A percentile compares a stretch with the other conserved stretches of the same genome.
These are phyloP conservation scores for Hypanus sabinus DNA, from an alignment of 2,113 vertebrate genomes.

Conservation along the genomic window DNA sequence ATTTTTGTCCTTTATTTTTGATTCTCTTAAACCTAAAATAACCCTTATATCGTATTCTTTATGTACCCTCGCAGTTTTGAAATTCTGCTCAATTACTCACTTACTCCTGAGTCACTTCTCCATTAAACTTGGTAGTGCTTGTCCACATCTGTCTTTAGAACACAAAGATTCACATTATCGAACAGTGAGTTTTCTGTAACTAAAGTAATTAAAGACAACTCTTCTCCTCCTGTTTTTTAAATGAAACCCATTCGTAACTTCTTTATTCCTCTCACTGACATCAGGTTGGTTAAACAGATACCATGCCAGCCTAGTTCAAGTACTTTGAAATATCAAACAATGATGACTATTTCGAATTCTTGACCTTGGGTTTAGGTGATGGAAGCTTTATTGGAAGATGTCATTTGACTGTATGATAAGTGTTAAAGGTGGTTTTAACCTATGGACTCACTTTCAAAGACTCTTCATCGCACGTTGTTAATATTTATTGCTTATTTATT, in stretches of 20 bases:
- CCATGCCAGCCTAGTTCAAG: too few species aligned
- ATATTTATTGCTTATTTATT: too few species aligned
- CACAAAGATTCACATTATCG: not conserved
- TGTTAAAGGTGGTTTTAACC: too few species aligned
- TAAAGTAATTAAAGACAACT: not conserved
- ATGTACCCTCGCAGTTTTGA: not conserved
- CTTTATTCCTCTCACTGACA: not conserved
- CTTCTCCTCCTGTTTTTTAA: not conserved
- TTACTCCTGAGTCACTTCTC: not conserved
- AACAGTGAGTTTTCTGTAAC: not conserved
- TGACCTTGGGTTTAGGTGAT: not conserved
- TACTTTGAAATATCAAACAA: too few species aligned
- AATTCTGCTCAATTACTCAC: not conserved
- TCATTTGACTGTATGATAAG: not conserved
- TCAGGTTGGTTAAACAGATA: not conserved
- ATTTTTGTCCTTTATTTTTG: not conserved
- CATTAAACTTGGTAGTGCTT: not conserved
- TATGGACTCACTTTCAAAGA: too few species aligned
- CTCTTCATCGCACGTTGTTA: too few species aligned
- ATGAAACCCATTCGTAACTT: not conserved
- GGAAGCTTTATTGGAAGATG: not conserved
- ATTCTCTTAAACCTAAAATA: not conserved
- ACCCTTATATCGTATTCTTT: not conserved
- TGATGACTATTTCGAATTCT: too few species aligned
- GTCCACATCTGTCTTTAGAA: not conserved